Base-by-base conservation (phyloP, 2,113 vertebrate genomes). In the Triplophysa tibetana region DNA sequence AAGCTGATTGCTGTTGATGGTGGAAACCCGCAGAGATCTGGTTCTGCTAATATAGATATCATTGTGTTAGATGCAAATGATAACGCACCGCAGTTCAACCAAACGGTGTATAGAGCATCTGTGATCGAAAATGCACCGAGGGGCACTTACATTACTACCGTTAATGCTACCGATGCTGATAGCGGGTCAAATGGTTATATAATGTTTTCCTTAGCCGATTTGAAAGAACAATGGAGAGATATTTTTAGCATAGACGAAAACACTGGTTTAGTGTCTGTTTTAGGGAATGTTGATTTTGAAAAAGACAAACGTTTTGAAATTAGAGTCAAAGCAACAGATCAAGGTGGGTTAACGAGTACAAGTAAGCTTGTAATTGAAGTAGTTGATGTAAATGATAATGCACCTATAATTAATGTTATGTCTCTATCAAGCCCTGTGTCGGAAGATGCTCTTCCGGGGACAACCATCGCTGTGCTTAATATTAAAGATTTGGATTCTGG, bases 51-150 rank as follows among this genome's bases (percentile, higher is more conserved):
- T 78, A 88, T 93, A 10, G 70, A 24, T 0, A 65, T 93, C 1
- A 12, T 84, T 38, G 84, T 94, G 14, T 77, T 91, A 70, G 92
- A 93, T 62, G 85, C 67, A 10, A 93, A 92, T 83, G 92, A 93
- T 73, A 91, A 93, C 48, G 85, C 82, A 4, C 90, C 90, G 9
- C 62, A 84, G 0, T 94, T 93, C 85, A 85, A 82, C 68, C 87
- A 87, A 60, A 79, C 88, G 0, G 67, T 86, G 5, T 94, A 93
- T 66, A 85, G 78, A 17, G 62, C 80, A 0, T 87, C 65, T 56
- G 79, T 91, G 1, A 38, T 17, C 16, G 90, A 91, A 79, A 89
- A 89, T 66, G 61, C 88, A 5, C 17, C 70, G 0, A 60, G 50
- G 9, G 88, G 85, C 0, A 86, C 89, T 0, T 83, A 87, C 2